Conservation (phyloP, 2,888 invertebrate species). For the Panopea generosa region DNA sequence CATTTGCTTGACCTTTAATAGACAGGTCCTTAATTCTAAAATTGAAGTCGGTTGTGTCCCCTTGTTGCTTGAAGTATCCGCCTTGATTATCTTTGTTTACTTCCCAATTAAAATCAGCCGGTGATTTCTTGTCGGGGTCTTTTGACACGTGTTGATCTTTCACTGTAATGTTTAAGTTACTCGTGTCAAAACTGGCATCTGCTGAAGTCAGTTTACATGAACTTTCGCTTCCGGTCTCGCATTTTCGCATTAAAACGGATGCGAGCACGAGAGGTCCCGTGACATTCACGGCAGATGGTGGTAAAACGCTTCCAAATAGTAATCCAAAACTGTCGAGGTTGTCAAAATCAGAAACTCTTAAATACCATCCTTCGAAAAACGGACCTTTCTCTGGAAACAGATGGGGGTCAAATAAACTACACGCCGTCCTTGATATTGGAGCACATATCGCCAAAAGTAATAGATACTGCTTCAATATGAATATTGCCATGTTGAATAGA, state of each 20-base stretch:
- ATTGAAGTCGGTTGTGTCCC: constrained; percentile 55
- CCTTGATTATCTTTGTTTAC: constrained; percentile 43
- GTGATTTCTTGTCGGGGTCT: constrained; percentile 68
- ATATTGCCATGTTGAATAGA: too few species aligned
- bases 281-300: constrained; percentile 16
- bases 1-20: constrained; percentile 54
- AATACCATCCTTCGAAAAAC: constrained; percentile 77
- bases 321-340: constrained; percentile 60
- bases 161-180: constrained; percentile 61
- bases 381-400: constrained; percentile 68
- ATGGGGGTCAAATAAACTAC: constrained; percentile 74
- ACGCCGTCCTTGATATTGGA: not conserved
- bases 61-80: constrained; percentile 61
- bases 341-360: constrained; percentile 66
- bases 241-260: constrained; percentile 46
- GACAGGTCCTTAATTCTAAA: constrained; percentile 60
- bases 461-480: too few species aligned
- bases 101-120: constrained; percentile 67
- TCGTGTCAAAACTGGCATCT: constrained; percentile 46
- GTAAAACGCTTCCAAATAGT: constrained; percentile 67
- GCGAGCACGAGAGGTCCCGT: constrained; percentile 45
- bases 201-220: constrained; percentile 43
- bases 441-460: too few species aligned
- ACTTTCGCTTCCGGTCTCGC: not conserved
- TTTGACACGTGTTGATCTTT: constrained; percentile 60